These are phyloP conservation scores for Drosophila falleni DNA, from an alignment of 2,888 invertebrate species.

Conservation along the genomic window DNA sequence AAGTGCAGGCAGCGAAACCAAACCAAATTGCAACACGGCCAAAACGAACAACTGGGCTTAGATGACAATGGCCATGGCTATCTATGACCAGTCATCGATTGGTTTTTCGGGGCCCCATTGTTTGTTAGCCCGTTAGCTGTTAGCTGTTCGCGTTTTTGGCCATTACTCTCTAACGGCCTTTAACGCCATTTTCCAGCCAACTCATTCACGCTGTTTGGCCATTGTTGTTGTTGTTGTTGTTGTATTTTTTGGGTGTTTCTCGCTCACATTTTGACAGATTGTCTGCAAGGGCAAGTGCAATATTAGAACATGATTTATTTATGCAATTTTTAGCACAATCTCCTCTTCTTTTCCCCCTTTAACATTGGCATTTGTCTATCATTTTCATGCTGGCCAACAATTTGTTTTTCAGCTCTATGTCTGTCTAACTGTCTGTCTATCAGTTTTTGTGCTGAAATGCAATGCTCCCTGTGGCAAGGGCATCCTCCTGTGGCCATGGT, in stretches of 20 bases:
- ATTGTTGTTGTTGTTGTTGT: conserved; percentile 32
- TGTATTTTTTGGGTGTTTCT: conserved; percentile 14
- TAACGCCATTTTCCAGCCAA: conserved; percentile 79
- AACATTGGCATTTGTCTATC: conserved; percentile 76
- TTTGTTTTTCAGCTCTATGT: conserved; percentile 56
- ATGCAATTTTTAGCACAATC: conserved; percentile 81
- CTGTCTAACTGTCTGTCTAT: conserved; percentile 22
- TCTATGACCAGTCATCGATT: conserved; percentile 76
- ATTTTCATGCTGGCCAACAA: conserved; percentile 71
- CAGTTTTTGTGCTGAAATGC: conserved; percentile 38
- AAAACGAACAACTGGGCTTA: conserved; percentile 36
- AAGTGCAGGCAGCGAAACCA: conserved; percentile 67
- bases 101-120: conserved; percentile 70
- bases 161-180: conserved; percentile 69
- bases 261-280: conserved; percentile 76
- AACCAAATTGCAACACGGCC: conserved; percentile 16
- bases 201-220: conserved; percentile 71
- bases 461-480: conserved; percentile 15
- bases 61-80: conserved; percentile 61
- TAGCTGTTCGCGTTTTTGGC: conserved; percentile 43
- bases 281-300: conserved; percentile 81
- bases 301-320: conserved; percentile 83
- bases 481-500: conserved; percentile 29
- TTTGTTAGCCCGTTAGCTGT: conserved; percentile 47
- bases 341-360: conserved; percentile 12